phyloP scores from a whole-genome alignment of 1,140 invertebrate species.

The Helicoverpa armigera region DNA sequence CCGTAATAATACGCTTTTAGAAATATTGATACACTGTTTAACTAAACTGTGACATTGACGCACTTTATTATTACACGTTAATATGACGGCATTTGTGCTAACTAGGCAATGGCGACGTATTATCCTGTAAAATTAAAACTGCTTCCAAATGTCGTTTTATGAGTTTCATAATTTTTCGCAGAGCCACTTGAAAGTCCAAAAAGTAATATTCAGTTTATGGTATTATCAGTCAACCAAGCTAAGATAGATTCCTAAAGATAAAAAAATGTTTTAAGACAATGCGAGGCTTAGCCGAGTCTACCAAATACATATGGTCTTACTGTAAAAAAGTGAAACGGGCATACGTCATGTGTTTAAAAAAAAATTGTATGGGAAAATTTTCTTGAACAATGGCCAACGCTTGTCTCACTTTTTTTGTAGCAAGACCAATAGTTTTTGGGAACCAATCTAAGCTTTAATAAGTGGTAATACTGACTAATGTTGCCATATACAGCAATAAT shows the following conservation, averaged over 20 bases:
- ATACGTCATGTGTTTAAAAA: no score
- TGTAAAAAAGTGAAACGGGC: no score
- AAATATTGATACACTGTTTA: no score
- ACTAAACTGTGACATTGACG: no score
- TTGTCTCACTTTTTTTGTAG: no score
- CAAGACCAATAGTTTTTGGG: not conserved
- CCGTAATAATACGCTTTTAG: no score
- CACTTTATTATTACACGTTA: no score
- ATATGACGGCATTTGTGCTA: not conserved
- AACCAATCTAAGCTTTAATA: not conserved
- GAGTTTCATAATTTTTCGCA: not conserved
- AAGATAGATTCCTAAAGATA: not conserved
- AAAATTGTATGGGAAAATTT: no score
- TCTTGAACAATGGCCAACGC: no score
- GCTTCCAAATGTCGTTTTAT: not conserved
- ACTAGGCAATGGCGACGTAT: not conserved
- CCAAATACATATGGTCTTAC: not conserved
- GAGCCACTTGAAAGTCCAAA: not conserved
- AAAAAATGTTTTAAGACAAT: constrained; percentile 9
- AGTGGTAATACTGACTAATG: not conserved
- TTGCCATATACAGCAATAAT: not conserved
- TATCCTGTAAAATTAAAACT: not conserved
- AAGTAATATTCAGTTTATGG: not conserved
- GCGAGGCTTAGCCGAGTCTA: not conserved
- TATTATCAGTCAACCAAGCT: not conserved